A percentile compares a stretch with the other conserved stretches of the same genome.
These are phyloP conservation scores for Moxostoma hubbsi DNA, from an alignment of 2,797 vertebrate genomes.

Conservation along the genomic window DNA sequence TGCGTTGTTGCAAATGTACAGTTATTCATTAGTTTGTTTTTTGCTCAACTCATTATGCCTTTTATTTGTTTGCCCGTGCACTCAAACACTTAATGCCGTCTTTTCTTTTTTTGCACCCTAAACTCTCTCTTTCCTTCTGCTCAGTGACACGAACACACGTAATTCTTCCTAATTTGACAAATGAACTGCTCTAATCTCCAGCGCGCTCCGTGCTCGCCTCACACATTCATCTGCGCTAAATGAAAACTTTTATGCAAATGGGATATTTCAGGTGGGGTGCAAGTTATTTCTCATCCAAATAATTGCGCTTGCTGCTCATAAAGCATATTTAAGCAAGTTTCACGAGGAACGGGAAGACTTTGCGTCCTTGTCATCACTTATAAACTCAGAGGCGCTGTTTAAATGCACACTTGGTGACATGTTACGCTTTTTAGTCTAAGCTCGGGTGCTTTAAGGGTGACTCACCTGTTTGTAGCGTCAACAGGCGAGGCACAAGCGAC, in stretches of 20 bases:
- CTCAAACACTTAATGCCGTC: neutral
- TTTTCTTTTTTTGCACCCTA: conserved; percentile 17
- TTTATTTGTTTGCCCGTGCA: neutral
- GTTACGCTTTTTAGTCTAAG: conserved; percentile 61
- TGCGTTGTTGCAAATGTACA: neutral
- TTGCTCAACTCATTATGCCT: neutral
- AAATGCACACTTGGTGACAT: conserved; percentile 60
- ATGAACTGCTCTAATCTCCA: conserved; percentile 82
- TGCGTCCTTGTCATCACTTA: conserved; percentile 64
- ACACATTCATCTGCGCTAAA: conserved; percentile 74
- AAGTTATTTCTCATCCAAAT: conserved; percentile 66
- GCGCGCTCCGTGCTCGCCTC: conserved; percentile 66
- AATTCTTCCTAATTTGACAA: conserved; percentile 84
- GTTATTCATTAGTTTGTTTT: conserved; percentile 16
- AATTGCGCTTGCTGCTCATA: conserved; percentile 69
- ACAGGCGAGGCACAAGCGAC: neutral
- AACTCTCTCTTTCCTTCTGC: conserved; percentile 53
- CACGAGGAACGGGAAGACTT: conserved; percentile 65
- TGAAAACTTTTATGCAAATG: conserved; percentile 83
- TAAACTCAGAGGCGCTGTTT: conserved; percentile 58
- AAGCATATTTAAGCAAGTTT: conserved; percentile 80
- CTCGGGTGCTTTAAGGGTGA: conserved; percentile 69
- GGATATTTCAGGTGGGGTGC: conserved; percentile 55
- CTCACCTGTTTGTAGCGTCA: conserved; percentile 67
- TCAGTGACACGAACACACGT: conserved; percentile 73